Base-by-base conservation (phyloP, 2,888 invertebrate genomes). In the Hydropsyche betteni region DNA sequence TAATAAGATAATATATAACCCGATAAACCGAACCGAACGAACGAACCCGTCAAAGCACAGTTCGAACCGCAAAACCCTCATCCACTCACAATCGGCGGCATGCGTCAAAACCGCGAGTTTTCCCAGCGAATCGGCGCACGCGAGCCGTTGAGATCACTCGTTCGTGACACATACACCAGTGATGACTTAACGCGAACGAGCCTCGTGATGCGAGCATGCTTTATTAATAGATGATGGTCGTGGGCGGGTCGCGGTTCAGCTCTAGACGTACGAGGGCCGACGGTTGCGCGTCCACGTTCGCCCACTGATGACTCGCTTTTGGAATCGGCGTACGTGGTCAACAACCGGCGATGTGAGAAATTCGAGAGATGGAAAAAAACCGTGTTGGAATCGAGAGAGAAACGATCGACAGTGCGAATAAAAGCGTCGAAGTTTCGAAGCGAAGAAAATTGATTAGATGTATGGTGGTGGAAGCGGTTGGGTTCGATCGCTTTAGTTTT, bases 121-220 rank as follows among this genome's bases (percentile, higher is more conserved):
- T 36, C 36, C 36, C 24, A 33, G 10, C 4, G 33, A 61, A 61
- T 61, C 33, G 33, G 33, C 64, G n/a, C 12, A 36, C 36, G 12
- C 64, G 10, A 64, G 64, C 10, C 12, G 64, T n/a, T 64, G 33
- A 64, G 64, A 64, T 64, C 64, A 64, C 34, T 61, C 24, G 61
- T 10, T 64, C 64, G 34, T 64, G 64, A 64, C 64, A 64, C 64
- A 64, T 5, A 33, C 64, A 44, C 44, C 44, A 4, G 64, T n/a
- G 64, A 64, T 64, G 64, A 64, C 64, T 64, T 64, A 64, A 64
- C 64, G 64, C 36, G 34, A 64, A 36, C n/a, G 75, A 68, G 71
- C 14, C 68, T 44, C 64, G 71, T 52, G 71, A 71, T 52, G 71
- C 33, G 55, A 71, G 71, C 53, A 52, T 69, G n/a, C 50, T 50